Evolutionary conservation across 2,113 vertebrate species (phyloP).

Genomic region (Passer montanus): DNA sequence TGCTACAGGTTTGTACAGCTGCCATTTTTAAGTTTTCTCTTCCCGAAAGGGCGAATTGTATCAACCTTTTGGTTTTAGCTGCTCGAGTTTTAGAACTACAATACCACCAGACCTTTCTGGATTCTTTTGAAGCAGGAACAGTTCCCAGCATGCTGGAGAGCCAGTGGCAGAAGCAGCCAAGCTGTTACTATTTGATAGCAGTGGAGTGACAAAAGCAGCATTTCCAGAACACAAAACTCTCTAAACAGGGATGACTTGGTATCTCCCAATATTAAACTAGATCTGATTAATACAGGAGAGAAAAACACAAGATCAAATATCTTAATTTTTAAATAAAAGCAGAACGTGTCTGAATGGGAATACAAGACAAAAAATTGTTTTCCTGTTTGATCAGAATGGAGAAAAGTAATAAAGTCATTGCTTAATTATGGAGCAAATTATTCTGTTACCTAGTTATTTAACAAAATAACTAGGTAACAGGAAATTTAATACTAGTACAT

Average conservation of each 20-base stretch:
- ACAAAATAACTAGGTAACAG: slow-evolving; percentile 49
- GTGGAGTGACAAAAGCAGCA: background rate
- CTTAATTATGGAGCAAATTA: slow-evolving; percentile 62
- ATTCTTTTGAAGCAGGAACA: background rate
- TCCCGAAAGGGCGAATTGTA: background rate
- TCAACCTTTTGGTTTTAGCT: background rate
- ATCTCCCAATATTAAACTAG: background rate
- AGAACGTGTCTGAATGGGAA: background rate
- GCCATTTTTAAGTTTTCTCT: background rate
- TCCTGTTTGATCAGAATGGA: slow-evolving; percentile 53
- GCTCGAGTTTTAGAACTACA: background rate
- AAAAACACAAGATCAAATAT: background rate
- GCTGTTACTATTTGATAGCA: background rate
- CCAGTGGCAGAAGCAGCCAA: background rate
- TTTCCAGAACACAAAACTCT: background rate
- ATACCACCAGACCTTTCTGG: background rate
- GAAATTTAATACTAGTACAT: slow-evolving; percentile 59
- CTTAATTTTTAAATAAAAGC: slow-evolving; percentile 31
- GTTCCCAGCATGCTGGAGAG: background rate
- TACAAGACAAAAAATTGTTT: slow-evolving; percentile 22
- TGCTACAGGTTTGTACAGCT: background rate
- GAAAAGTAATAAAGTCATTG: slow-evolving; percentile 58
- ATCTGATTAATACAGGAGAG: background rate
- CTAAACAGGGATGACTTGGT: background rate
- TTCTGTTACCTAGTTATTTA: too few species aligned